phyloP scores from a whole-genome alignment of 2,113 vertebrate species.

The Falcunculus frontatus region DNA sequence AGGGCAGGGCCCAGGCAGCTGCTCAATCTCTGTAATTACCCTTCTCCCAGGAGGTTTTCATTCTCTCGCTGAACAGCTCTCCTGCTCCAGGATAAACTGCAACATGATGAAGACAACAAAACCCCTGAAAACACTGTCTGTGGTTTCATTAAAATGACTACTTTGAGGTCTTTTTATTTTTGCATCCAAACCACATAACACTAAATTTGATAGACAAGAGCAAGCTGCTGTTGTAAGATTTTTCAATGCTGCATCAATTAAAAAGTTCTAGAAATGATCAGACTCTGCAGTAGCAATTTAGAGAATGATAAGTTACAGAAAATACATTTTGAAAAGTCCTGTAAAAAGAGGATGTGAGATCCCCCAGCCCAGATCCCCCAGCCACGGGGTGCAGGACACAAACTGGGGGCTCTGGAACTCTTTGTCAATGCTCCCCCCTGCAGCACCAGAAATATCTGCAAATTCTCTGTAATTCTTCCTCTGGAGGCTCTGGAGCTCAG shows the following conservation, averaged over 20 bases:
- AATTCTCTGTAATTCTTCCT: background rate
- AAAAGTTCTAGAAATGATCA: accelerated
- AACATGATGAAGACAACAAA: background rate
- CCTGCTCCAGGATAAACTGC: background rate
- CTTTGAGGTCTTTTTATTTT: background rate
- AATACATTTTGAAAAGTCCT: background rate
- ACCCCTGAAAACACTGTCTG: background rate
- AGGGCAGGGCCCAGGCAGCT: background rate
- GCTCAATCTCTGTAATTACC: background rate
- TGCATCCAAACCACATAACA: background rate
- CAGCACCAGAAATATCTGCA: background rate
- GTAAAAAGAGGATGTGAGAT: too few species aligned
- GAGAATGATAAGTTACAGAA: background rate
- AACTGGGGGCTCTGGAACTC: background rate
- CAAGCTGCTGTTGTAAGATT: background rate
- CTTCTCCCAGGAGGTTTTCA: background rate
- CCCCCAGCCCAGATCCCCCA: background rate
- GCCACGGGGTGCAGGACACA: background rate
- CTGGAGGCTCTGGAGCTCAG: background rate
- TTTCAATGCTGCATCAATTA: background rate
- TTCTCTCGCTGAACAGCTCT: background rate
- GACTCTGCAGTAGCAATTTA: background rate
- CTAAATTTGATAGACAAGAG: background rate
- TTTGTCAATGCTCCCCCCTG: background rate
- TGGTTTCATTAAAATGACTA: background rate